A percentile compares a stretch with the other conserved stretches of the same genome.
These are phyloP conservation scores for Peromyscus leucopus DNA, from an alignment of 2,113 vertebrate species.

Conservation along the genomic window DNA sequence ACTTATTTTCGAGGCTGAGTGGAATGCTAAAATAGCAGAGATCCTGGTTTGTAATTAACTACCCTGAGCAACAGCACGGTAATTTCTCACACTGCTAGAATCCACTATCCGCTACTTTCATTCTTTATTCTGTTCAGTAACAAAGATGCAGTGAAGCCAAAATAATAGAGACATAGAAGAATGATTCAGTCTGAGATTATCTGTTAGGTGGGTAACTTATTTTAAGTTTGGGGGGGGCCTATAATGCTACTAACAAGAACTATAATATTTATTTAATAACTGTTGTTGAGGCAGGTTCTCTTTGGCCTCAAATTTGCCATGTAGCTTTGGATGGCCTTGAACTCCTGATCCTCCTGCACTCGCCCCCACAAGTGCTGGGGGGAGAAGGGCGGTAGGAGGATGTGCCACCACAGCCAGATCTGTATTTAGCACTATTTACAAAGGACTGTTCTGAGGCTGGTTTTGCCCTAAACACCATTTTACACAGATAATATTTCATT, in stretches of 20 bases:
- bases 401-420: too few species aligned
- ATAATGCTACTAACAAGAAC: slow-evolving; percentile 29
- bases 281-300: background rate
- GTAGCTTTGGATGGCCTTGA: background rate
- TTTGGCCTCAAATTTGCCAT: background rate
- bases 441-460: background rate
- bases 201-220: background rate
- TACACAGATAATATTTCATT: background rate
- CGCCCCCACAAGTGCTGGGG: too few species aligned
- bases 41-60: slow-evolving; percentile 37
- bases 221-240: background rate
- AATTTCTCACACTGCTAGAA: slow-evolving; percentile 29
- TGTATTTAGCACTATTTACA: background rate
- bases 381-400: too few species aligned
- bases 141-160: background rate
- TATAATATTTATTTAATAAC: background rate
- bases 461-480: slow-evolving; percentile 42
- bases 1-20: slow-evolving; percentile 25
- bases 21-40: slow-evolving; percentile 28
- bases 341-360: background rate
- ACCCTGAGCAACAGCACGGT: background rate
- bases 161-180: background rate
- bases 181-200: background rate
- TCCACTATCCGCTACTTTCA: background rate
- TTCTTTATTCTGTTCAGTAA: slow-evolving; percentile 36